Base-by-base conservation (phyloP, 2,113 vertebrate species). In the Nibea coibor region DNA sequence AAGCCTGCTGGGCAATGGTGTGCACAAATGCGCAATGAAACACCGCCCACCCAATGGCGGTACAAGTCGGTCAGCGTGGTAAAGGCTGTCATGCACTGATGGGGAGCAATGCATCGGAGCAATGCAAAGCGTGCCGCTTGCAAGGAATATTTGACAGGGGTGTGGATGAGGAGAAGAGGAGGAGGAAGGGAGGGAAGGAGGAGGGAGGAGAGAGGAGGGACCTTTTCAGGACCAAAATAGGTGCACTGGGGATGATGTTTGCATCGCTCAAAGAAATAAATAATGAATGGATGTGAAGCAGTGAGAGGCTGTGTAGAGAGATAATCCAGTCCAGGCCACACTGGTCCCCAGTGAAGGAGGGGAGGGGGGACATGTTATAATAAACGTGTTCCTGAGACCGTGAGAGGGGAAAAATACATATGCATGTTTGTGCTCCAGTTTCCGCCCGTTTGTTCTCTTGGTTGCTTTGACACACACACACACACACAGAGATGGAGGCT, bases 41-140 rank as follows among this genome's bases (percentile, higher is more conserved):
- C 91, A 92, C 87, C 91, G 88, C 91, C 91, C 92, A 93, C 75
- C 82, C 83, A 78, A 91, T 90, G 87, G 89, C 88, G 35, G 78
- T 69, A 78, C 79, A 81, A 85, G 75, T 80, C 88, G 81, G 82
- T 85, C 91, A 84, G 80, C 72, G 64, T 86, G 86, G 75, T 24
- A 17, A 78, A 53, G 78, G 82, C 84, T 72, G 82, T 79, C 87
- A 84, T 64, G 82, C 77, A 65, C 50, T 79, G 79, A 83, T 83
- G 65, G 72, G 81, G 59, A 26, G 24, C 24, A 26, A 26, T 26
- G 24, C 24, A 26, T 86, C 65, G 15, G 72, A 31, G 75, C 75
- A 68, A 64, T 51, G 85, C 72, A 71, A 76, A 19, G 77, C 57
- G 22, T 65, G 71, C 48, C 78, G 63, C 4, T 28, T 59, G 77